Evolutionary conservation across 2,888 invertebrate genomes (phyloP).

Genomic region (Chrysotoxum bicinctum): DNA sequence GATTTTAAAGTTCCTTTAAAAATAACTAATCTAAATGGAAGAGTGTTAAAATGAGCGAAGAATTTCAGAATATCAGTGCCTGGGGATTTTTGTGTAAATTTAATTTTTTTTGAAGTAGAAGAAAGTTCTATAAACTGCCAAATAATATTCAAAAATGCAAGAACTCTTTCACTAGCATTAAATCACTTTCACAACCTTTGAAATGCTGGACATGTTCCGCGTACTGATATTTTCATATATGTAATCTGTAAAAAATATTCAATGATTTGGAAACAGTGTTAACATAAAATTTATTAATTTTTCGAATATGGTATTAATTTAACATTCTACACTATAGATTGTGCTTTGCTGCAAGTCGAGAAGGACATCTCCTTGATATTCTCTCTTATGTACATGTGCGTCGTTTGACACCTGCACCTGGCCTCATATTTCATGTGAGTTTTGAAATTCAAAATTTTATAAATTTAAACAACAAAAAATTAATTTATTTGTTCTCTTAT

Average conservation of each 20-base stretch:
- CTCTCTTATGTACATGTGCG: constrained; percentile 95
- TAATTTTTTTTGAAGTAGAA: no score
- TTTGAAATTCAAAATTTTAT: neutral
- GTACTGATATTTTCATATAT: neutral
- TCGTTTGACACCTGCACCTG: constrained; percentile 96
- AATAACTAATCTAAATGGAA: no score
- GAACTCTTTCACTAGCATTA: neutral
- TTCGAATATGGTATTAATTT: neutral
- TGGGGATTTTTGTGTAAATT: no score
- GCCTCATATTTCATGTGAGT: constrained; percentile 96
- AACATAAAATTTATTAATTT: neutral
- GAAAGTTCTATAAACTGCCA: no score
- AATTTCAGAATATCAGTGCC: no score
- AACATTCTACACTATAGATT: constrained; percentile 82
- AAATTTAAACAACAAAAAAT: neutral
- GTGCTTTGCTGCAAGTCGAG: constrained; percentile 96
- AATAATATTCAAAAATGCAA: neutral
- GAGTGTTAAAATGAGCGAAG: no score
- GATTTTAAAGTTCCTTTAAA: no score
- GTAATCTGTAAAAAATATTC: neutral
- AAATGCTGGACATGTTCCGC: neutral
- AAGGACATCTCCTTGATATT: constrained; percentile 95
- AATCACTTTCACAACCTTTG: neutral
- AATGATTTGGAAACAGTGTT: neutral
- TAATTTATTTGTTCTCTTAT: constrained; percentile 38